Conservation (phyloP, 2,797 vertebrate genomes). For the Pampus argenteus region DNA sequence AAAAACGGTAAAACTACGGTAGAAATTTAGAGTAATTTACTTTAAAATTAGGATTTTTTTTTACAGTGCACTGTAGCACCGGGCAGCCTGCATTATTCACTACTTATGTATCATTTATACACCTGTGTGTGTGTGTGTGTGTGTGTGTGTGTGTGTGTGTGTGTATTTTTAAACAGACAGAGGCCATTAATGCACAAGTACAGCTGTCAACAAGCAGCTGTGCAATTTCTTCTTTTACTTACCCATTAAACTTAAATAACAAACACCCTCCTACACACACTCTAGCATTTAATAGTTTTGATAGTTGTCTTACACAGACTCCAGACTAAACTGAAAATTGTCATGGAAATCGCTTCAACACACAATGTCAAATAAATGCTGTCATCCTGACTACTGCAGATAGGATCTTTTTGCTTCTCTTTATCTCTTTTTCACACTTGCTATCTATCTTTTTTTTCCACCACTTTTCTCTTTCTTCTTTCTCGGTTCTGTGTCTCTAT, state of each 20-base stretch:
- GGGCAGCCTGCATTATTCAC: slow-evolving; percentile 75
- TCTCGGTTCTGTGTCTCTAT: slow-evolving; percentile 38
- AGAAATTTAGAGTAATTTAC: no score
- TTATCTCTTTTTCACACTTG: slow-evolving; percentile 2
- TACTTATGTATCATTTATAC: slow-evolving; percentile 75
- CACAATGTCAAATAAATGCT: not conserved
- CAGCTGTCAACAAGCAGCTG: slow-evolving; percentile 57
- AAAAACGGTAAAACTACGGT: no score
- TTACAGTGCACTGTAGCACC: slow-evolving; percentile 47
- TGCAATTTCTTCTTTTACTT: slow-evolving; percentile 24
- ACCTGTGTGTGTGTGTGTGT: slow-evolving; percentile 24
- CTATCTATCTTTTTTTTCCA: slow-evolving; percentile 17
- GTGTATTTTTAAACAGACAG: slow-evolving; percentile 16
- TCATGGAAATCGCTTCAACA: not conserved
- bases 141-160: slow-evolving; percentile 24
- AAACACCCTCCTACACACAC: slow-evolving; percentile 31
- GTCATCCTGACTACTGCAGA: slow-evolving; percentile 22
- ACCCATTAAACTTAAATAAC: slow-evolving; percentile 28
- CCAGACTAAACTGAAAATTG: slow-evolving; percentile 29
- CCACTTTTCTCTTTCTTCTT: slow-evolving; percentile 43
- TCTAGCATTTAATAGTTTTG: slow-evolving; percentile 29
- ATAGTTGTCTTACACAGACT: slow-evolving; percentile 21
- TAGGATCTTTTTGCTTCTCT: not conserved
- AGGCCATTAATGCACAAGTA: slow-evolving; percentile 31
- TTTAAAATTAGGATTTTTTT: no score